These are phyloP conservation scores for Orius insidiosus DNA, from an alignment of 1,140 invertebrate genomes.

Conservation along the genomic window DNA sequence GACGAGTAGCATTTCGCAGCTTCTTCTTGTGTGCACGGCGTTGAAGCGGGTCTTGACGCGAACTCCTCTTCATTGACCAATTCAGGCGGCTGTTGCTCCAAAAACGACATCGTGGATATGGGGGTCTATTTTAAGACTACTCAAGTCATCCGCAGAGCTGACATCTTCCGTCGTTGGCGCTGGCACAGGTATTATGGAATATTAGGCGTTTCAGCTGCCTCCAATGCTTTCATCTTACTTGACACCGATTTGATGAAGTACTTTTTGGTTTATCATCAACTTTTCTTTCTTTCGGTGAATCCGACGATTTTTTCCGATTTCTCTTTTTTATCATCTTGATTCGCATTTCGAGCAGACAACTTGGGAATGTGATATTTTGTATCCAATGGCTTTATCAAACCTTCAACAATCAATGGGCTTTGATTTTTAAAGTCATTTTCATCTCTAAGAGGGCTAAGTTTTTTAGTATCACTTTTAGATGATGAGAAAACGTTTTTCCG, in stretches of 20 bases:
- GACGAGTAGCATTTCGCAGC: constrained; percentile 42
- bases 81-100: not conserved
- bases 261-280: constrained; percentile 13
- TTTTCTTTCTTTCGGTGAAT: constrained; percentile 15
- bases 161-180: not conserved
- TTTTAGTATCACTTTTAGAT: constrained; percentile 38
- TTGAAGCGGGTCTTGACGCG: not conserved
- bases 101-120: constrained; percentile 16
- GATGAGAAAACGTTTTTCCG: constrained; percentile 42
- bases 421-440: constrained; percentile 42
- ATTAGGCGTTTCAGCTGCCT: constrained; percentile 9
- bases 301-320: constrained; percentile 9
- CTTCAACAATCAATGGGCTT: constrained; percentile 38
- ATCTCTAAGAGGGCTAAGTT: constrained; percentile 40
- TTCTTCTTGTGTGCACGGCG: constrained; percentile 33
- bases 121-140: constrained; percentile 21
- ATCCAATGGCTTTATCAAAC: constrained; percentile 56
- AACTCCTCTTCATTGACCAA: constrained; percentile 11
- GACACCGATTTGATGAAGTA: not conserved
- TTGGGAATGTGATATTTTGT: constrained; percentile 78
- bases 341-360: constrained; percentile 35
- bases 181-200: constrained; percentile 12
- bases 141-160: constrained; percentile 15
- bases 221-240: constrained; percentile 1
- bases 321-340: constrained; percentile 6